phyloP scores from a whole-genome alignment of 2,797 vertebrate species.

The Babyrousa celebensis region DNA sequence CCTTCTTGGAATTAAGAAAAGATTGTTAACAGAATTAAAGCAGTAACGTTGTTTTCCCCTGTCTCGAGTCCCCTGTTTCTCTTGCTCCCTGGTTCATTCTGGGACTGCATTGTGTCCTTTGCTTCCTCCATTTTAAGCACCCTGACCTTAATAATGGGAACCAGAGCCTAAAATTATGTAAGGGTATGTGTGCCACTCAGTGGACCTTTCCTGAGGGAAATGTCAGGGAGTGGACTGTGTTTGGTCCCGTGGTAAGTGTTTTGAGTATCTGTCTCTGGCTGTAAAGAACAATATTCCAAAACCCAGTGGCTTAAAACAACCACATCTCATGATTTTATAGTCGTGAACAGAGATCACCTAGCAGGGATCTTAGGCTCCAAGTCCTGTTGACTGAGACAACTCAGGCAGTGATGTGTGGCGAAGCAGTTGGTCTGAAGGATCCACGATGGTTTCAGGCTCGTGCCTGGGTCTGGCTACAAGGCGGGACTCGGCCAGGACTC shows the following conservation, averaged over 20 bases:
- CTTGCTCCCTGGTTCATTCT: not conserved
- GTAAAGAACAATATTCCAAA: not conserved
- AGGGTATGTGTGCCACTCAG: not conserved
- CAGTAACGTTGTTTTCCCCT: not conserved
- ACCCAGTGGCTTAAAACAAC: not conserved
- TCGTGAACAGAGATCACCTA: not conserved
- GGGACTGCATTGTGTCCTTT: not conserved
- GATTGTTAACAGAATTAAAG: conserved; percentile 29
- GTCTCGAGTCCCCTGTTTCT: not conserved
- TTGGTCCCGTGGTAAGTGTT: not conserved
- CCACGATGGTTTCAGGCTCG: not conserved
- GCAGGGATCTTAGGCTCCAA: not conserved
- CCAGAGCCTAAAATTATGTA: not conserved
- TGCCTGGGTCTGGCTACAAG: not conserved
- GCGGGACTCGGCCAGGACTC: not conserved
- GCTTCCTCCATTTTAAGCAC: not conserved
- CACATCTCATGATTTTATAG: not conserved
- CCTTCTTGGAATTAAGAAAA: conserved; percentile 57
- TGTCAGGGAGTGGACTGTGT: not conserved
- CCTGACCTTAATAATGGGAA: conserved; percentile 3
- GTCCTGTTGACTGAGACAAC: not conserved
- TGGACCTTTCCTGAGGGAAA: conserved; percentile 13
- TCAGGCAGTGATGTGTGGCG: not conserved
- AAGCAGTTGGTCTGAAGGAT: too few relatives aligned
- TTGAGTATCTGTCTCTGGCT: not conserved